A percentile compares a stretch with the other conserved stretches of the same genome.
phyloP scores from a whole-genome alignment of 2,113 vertebrate genomes.

The Mirza zaza region DNA sequence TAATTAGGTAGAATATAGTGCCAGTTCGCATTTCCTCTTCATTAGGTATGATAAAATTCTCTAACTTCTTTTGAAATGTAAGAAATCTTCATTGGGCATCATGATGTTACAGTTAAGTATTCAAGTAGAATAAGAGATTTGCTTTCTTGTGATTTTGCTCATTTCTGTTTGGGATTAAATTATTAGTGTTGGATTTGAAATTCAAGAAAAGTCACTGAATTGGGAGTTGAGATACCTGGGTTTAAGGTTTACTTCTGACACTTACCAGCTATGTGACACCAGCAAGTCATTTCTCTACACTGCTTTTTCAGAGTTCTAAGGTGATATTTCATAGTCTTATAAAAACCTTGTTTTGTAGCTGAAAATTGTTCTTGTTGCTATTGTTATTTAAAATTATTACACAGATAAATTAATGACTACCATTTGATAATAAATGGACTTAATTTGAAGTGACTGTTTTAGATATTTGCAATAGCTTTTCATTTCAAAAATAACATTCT shows the following conservation, averaged over 20 bases:
- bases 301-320: background rate
- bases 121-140: background rate
- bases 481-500: conserved; percentile 6
- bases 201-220: conserved; percentile 33
- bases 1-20: background rate
- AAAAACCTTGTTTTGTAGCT: background rate
- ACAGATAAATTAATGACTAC: background rate
- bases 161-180: background rate
- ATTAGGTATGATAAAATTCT: background rate
- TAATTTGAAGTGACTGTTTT: background rate
- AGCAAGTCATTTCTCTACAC: background rate
- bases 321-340: background rate
- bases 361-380: conserved; percentile 8
- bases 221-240: background rate
- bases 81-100: background rate
- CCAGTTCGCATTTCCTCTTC: background rate
- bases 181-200: background rate
- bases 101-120: background rate
- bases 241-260: background rate
- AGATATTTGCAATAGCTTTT: background rate
- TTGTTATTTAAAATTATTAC: background rate
- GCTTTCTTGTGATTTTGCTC: background rate
- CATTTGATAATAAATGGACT: background rate
- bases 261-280: background rate
- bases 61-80: background rate